A percentile compares a stretch with the other conserved stretches of the same genome.
phyloP scores from a whole-genome alignment of 2,113 vertebrate genomes.

The Microcebus murinus region DNA sequence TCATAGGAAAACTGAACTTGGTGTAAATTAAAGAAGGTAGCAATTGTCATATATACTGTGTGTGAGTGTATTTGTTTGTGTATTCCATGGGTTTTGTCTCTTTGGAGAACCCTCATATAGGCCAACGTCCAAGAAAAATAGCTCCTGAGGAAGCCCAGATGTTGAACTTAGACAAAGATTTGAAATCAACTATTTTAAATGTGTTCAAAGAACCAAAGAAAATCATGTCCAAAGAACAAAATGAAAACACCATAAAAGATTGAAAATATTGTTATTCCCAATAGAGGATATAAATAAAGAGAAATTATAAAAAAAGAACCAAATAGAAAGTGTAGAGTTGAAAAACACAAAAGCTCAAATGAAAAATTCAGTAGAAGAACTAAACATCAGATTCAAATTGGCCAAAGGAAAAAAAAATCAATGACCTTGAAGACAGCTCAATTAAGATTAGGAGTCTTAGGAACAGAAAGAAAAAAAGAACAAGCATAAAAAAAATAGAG shows the following conservation, averaged over 20 bases:
- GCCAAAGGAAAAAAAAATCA: neutral
- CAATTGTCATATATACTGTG: neutral
- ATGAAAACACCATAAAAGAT: constrained; percentile 18
- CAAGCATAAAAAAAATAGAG: too few species aligned
- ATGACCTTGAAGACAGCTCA: neutral
- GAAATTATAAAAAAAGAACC: neutral
- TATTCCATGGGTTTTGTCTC: neutral
- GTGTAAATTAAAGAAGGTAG: neutral
- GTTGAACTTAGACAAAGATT: constrained; percentile 25
- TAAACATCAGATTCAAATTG: neutral
- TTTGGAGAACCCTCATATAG: neutral
- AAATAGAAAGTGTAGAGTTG: neutral
- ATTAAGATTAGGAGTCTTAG: neutral
- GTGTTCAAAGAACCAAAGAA: neutral
- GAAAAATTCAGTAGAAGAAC: neutral
- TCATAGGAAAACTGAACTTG: neutral
- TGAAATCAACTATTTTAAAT: constrained; percentile 8
- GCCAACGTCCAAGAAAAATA: neutral
- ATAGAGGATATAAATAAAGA: neutral
- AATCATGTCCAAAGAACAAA: neutral
- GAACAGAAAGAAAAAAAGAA: neutral
- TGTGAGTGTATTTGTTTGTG: too few species aligned
- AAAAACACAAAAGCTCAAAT: neutral
- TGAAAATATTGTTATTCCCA: neutral
- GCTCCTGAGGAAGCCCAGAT: neutral